Percentiles rank a stretch among this genome's conserved stretches.
Conservation (phyloP, 2,797 vertebrate genomes). For the Dendrocincla tyrannina region DNA sequence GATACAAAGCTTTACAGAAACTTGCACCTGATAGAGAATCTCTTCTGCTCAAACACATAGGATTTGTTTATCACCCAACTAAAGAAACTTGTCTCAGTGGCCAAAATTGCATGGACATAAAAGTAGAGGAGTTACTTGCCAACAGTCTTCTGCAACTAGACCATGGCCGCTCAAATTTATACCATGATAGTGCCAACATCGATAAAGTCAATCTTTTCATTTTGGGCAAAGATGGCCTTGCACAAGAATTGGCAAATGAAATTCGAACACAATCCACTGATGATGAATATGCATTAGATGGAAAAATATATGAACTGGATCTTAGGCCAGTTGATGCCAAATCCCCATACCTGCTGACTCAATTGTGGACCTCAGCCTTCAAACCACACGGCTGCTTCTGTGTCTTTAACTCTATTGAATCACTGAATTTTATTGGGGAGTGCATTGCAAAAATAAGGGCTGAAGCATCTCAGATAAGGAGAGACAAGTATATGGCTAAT, state of each 20-base stretch:
- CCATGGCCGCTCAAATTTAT: slow-evolving; percentile 88
- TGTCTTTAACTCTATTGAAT: slow-evolving; percentile 97
- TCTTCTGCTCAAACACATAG: slow-evolving; percentile 97
- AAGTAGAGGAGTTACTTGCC: slow-evolving; percentile 94
- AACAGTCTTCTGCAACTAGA: slow-evolving; percentile 92
- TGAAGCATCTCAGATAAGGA: slow-evolving; percentile 90
- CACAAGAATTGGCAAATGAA: slow-evolving; percentile 96
- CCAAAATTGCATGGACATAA: slow-evolving; percentile 94
- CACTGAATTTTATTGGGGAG: slow-evolving; percentile 94
- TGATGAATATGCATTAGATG: slow-evolving; percentile 97
- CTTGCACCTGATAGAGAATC: slow-evolving; percentile 97
- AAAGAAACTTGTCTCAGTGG: slow-evolving; percentile 99
- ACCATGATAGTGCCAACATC: slow-evolving; percentile 93
- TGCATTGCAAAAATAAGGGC: slow-evolving; percentile 94
- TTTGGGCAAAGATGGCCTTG: slow-evolving; percentile 94
- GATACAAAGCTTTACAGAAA: slow-evolving; percentile 98
- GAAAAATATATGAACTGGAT: slow-evolving; percentile 98
- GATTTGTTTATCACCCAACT: slow-evolving; percentile 99
- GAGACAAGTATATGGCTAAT: slow-evolving; percentile 89
- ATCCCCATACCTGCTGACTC: slow-evolving; percentile 91
- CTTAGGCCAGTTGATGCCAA: slow-evolving; percentile 93
- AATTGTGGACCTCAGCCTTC: slow-evolving; percentile 90
- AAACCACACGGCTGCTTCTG: slow-evolving; percentile 98
- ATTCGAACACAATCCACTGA: slow-evolving; percentile 97
- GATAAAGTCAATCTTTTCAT: slow-evolving; percentile 99